phyloP scores from a whole-genome alignment of 2,888 invertebrate genomes.

The Drosophila neonasuta region DNA sequence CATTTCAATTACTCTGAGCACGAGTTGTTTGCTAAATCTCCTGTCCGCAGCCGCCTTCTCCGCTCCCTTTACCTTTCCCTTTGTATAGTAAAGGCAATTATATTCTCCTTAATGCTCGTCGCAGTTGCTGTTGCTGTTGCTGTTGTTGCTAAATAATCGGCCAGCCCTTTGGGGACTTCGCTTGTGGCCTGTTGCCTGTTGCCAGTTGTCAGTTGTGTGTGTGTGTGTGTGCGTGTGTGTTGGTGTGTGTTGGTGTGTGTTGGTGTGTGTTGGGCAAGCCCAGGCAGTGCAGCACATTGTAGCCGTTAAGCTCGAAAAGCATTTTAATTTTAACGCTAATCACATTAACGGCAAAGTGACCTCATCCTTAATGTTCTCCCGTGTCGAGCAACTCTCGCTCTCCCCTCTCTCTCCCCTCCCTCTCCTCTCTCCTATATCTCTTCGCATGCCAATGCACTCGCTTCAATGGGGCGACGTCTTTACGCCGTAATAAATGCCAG shows the following conservation, averaged over 20 bases:
- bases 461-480: background rate
- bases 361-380: slow-evolving; percentile 13
- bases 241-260: background rate
- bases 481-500: background rate
- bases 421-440: background rate
- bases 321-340: slow-evolving; percentile 40
- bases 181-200: background rate
- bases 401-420: background rate
- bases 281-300: slow-evolving; percentile 10
- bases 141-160: slow-evolving; percentile 14
- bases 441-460: background rate
- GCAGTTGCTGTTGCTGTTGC: slow-evolving; percentile 11
- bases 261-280: background rate
- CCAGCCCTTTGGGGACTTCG: slow-evolving; percentile 8
- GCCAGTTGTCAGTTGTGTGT: background rate
- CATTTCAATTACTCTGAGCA: slow-evolving; percentile 32
- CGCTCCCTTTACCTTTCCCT: background rate
- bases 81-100: slow-evolving; percentile 15
- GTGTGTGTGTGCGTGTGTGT: background rate
- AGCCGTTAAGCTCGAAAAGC: slow-evolving; percentile 12
- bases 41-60: no score
- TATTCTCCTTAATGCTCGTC: slow-evolving; percentile 4
- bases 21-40: background rate
- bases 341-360: slow-evolving; percentile 38
- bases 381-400: background rate